phyloP scores from a whole-genome alignment of 2,888 invertebrate species.

The Caenorhabditis panamensis region DNA sequence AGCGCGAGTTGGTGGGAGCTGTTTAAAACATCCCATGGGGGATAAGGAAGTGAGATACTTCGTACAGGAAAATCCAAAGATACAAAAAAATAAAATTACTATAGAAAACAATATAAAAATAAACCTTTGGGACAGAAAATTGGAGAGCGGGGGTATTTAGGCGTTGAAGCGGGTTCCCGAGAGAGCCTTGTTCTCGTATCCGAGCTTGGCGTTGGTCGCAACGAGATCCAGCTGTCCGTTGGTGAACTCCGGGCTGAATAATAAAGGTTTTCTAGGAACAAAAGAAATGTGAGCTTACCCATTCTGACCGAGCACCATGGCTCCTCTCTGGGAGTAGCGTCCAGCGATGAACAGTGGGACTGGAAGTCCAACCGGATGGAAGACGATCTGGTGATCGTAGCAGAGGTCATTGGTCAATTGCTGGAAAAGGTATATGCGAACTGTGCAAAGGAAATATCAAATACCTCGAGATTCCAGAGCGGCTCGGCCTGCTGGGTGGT shows the following conservation, averaged over 20 bases:
- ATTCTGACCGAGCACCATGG: constrained; percentile 16
- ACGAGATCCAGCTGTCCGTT: constrained; percentile 14
- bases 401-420: constrained; percentile 56
- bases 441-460: too few relatives aligned
- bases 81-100: background rate
- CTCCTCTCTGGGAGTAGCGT: constrained; percentile 59
- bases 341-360: constrained; percentile 63
- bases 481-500: constrained; percentile 10
- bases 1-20: too few relatives aligned
- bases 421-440: too few relatives aligned
- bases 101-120: background rate
- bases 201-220: constrained; percentile 17
- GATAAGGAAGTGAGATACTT: too few relatives aligned
- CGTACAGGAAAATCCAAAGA: too few relatives aligned
- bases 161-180: constrained; percentile 41
- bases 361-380: constrained; percentile 53
- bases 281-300: constrained; percentile 1
- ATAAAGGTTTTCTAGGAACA: background rate
- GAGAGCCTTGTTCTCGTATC: constrained; percentile 16
- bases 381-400: constrained; percentile 62
- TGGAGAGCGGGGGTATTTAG: constrained; percentile 10
- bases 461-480: constrained; percentile 18
- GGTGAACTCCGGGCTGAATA: constrained; percentile 23
- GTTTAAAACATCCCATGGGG: background rate
- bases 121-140: background rate